A percentile compares a stretch with the other conserved stretches of the same genome.
Evolutionary conservation across 2,888 invertebrate genomes (phyloP).

Genomic region (Campaea margaritaria): DNA sequence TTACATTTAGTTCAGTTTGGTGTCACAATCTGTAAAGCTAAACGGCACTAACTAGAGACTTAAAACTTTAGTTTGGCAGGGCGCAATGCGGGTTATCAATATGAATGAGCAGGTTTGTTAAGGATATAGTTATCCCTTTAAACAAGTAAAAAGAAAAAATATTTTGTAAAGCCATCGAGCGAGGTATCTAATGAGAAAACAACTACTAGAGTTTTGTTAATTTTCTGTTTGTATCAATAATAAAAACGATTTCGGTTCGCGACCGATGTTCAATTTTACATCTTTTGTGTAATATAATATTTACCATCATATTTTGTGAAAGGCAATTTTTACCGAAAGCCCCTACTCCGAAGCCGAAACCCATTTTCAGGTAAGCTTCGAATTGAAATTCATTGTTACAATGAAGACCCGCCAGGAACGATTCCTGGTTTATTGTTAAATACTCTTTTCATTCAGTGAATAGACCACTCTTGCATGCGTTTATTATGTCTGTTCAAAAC

Average conservation of each 20-base stretch:
- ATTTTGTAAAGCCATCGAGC: too few species aligned
- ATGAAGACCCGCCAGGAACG: conserved; percentile 13
- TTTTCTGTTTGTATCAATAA: not conserved
- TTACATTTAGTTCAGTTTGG: too few species aligned
- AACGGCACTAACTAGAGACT: too few species aligned
- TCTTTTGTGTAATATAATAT: conserved; percentile 5
- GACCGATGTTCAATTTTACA: conserved; percentile 7
- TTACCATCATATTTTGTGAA: conserved; percentile 11
- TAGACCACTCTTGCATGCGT: conserved; percentile 7
- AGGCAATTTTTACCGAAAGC: conserved; percentile 9
- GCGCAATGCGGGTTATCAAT: too few species aligned
- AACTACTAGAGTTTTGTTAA: too few species aligned
- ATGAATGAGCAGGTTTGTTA: too few species aligned
- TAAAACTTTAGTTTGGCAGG: too few species aligned
- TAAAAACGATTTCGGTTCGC: too few species aligned
- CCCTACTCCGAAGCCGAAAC: not conserved
- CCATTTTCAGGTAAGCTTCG: conserved; percentile 13
- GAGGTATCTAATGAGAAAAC: too few species aligned
- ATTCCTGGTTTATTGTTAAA: conserved; percentile 11
- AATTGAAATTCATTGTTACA: conserved; percentile 30
- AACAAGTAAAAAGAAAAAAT: too few species aligned
- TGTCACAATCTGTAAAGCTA: too few species aligned
- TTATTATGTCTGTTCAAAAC: not conserved
- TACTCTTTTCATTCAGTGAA: conserved; percentile 7
- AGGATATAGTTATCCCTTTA: too few species aligned